These are phyloP conservation scores for Limosa lapponica DNA, from an alignment of 2,797 vertebrate species.

Conservation along the genomic window DNA sequence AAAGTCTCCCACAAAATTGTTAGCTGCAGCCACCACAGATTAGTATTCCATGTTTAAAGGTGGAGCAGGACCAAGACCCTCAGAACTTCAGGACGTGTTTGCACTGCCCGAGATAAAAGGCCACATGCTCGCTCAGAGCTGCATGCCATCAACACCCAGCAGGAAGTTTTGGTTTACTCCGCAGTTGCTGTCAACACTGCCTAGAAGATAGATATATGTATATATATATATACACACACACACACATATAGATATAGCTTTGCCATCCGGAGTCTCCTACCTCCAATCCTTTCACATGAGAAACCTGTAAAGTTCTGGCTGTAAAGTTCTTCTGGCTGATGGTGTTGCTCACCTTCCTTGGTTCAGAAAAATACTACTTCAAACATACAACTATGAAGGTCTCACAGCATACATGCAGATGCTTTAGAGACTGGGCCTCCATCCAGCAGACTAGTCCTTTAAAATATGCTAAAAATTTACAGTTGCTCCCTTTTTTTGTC, in stretches of 20 bases:
- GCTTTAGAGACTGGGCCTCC: neutral
- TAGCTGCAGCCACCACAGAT: neutral
- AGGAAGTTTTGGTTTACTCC: neutral
- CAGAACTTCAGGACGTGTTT: neutral
- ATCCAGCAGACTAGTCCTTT: neutral
- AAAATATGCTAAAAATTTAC: neutral
- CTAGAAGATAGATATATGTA: neutral
- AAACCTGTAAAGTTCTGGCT: neutral
- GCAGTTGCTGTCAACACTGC: neutral
- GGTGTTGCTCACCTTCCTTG: neutral
- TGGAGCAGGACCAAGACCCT: neutral
- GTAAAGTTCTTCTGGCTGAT: neutral
- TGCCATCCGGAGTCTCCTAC: neutral
- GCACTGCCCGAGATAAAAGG: neutral
- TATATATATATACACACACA: rapidly evolving
- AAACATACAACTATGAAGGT: neutral
- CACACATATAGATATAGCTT: rapidly evolving
- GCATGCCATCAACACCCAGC: neutral
- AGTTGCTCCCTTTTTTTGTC: neutral
- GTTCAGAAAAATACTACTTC: neutral
- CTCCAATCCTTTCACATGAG: neutral
- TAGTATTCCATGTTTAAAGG: neutral
- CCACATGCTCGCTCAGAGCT: neutral
- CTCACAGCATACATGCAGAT: neutral
- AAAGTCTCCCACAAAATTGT: neutral